These are phyloP conservation scores for Pectinophora gossypiella DNA, from an alignment of 1,140 invertebrate species.

Conservation along the genomic window DNA sequence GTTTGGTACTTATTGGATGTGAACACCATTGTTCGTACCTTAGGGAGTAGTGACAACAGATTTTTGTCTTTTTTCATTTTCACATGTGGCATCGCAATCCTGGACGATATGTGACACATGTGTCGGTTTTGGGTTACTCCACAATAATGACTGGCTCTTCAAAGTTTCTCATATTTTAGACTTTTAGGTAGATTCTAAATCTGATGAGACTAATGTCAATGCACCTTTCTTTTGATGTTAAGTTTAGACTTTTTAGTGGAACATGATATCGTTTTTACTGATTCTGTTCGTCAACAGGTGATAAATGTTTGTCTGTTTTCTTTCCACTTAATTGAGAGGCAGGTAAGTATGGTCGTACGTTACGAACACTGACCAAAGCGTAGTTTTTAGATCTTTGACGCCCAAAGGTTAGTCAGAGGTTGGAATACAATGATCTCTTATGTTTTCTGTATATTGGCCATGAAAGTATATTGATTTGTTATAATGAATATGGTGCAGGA, in stretches of 20 bases:
- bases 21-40: conserved; percentile 64
- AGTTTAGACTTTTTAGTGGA: conserved; percentile 39
- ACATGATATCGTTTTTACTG: conserved; percentile 44
- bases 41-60: conserved; percentile 69
- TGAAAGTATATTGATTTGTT: too few species aligned
- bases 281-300: conserved; percentile 47
- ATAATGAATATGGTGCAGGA: too few species aligned
- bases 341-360: too few species aligned
- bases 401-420: too few species aligned
- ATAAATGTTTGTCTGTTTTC: conserved; percentile 17
- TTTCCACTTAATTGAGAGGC: neutral
- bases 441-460: too few species aligned
- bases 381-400: too few species aligned
- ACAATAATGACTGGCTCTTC: conserved; percentile 66
- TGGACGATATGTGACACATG: conserved; percentile 72
- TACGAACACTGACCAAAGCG: too few species aligned
- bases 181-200: conserved; percentile 50
- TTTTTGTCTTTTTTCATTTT: conserved; percentile 68
- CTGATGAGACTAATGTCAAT: conserved; percentile 39
- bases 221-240: conserved; percentile 58
- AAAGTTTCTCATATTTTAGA: conserved; percentile 57
- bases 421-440: too few species aligned
- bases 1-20: conserved; percentile 18
- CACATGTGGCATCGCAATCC: conserved; percentile 73
- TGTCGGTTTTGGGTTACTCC: conserved; percentile 68